Evolutionary conservation across 2,888 invertebrate species (phyloP).

Genomic region (Spilarctia lutea): DNA sequence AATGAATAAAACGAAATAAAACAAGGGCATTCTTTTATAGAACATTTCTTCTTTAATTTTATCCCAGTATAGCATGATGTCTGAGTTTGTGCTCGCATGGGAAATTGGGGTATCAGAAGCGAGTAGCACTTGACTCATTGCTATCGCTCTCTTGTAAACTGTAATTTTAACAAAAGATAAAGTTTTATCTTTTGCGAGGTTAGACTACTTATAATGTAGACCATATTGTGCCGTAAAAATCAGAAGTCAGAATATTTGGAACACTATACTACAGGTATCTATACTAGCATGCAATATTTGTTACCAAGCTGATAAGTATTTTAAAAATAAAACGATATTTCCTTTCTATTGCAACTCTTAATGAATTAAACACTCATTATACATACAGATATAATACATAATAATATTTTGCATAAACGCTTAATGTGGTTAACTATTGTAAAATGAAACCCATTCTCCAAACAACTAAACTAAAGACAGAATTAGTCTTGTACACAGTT

Average conservation of each 20-base stretch:
- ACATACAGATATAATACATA: constrained; percentile 16
- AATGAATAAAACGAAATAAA: no score
- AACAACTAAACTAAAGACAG: constrained; percentile 9
- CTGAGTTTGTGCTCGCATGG: no score
- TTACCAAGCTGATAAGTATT: neutral
- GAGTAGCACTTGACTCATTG: no score
- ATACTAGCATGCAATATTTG: neutral
- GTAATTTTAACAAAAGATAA: neutral
- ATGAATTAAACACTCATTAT: constrained; percentile 10
- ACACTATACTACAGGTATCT: neutral
- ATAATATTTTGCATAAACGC: constrained; percentile 11
- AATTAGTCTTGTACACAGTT: constrained; percentile 12
- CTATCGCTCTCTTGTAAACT: neutral
- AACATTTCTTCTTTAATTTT: neutral
- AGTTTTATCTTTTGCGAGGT: neutral
- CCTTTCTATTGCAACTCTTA: constrained; percentile 8
- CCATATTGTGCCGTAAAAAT: neutral
- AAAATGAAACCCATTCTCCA: constrained; percentile 46
- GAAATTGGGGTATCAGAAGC: no score
- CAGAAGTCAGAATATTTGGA: neutral
- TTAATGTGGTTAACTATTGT: constrained; percentile 11
- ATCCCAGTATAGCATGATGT: neutral
- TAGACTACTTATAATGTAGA: neutral
- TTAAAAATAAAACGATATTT: constrained; percentile 14
- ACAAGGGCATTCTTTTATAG: neutral